phyloP scores from a whole-genome alignment of 2,797 vertebrate species.

The Catostomus latipinnis region DNA sequence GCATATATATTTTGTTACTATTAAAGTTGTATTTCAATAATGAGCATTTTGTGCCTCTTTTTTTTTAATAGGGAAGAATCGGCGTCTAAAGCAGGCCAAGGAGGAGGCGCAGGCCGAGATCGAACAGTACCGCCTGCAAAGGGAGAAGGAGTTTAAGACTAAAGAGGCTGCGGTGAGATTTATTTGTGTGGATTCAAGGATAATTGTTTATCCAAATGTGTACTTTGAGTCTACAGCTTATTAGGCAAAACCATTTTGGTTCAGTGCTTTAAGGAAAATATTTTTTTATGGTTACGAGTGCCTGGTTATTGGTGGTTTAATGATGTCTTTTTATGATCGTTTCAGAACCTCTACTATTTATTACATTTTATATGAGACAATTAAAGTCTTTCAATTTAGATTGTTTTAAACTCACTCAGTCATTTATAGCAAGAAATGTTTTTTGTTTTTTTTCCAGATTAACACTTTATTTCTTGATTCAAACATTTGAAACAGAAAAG shows the following conservation, averaged over 20 bases:
- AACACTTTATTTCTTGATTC: too few relatives aligned
- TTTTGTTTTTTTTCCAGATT: too few relatives aligned
- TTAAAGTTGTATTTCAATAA: background rate
- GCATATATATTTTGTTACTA: too few relatives aligned
- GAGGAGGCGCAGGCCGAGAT: conserved; percentile 98
- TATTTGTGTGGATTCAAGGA: background rate
- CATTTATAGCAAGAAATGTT: too few relatives aligned
- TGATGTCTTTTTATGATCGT: background rate
- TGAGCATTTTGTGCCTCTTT: background rate
- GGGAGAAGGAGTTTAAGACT: conserved; percentile 96
- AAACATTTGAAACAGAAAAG: too few relatives aligned
- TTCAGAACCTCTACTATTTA: background rate
- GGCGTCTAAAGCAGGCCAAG: conserved; percentile 95
- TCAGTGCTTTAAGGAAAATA: background rate
- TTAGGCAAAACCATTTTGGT: background rate
- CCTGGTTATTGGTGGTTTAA: background rate
- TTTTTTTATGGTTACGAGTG: background rate
- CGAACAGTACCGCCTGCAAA: conserved; percentile 93
- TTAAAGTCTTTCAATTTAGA: too few relatives aligned
- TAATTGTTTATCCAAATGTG: background rate
- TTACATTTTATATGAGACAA: too few relatives aligned
- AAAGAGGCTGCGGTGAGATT: conserved; percentile 91
- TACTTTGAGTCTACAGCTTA: background rate
- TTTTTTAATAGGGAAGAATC: conserved; percentile 86
- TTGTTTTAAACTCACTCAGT: too few relatives aligned